Percentiles rank a stretch among this genome's conserved stretches.
These are phyloP conservation scores for Arctia plantaginis DNA, from an alignment of 2,888 invertebrate species.

Conservation along the genomic window DNA sequence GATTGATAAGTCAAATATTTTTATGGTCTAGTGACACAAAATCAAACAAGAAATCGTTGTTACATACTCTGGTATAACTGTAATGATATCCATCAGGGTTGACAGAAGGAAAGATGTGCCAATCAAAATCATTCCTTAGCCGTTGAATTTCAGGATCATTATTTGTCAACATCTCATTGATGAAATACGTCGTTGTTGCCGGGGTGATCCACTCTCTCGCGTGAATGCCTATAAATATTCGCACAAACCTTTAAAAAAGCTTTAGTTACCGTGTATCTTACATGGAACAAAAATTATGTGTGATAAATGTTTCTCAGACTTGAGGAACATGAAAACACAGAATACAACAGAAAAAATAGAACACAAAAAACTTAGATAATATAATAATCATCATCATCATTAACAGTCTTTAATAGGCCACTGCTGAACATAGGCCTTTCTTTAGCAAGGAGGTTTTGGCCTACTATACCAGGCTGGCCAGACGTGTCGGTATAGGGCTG, in stretches of 20 bases:
- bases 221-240: constrained; percentile 87
- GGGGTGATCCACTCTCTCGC: constrained; percentile 93
- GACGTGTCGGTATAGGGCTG: too few relatives aligned
- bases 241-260: not conserved
- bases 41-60: not conserved
- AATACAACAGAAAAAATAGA: too few relatives aligned
- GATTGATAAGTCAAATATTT: constrained; percentile 14
- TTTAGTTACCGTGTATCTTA: not conserved
- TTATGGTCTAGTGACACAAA: not conserved
- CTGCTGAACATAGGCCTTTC: too few relatives aligned
- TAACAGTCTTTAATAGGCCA: too few relatives aligned
- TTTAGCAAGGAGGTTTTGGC: too few relatives aligned
- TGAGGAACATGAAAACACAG: too few relatives aligned
- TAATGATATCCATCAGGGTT: constrained; percentile 93
- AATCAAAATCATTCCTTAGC: constrained; percentile 87
- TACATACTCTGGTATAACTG: constrained; percentile 85
- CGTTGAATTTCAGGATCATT: constrained; percentile 73
- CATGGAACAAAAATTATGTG: not conserved
- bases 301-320: too few relatives aligned
- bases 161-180: constrained; percentile 88
- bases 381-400: too few relatives aligned
- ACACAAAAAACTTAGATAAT: too few relatives aligned
- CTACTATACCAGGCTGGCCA: too few relatives aligned
- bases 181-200: constrained; percentile 88
- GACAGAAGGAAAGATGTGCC: constrained; percentile 91